Evolutionary conservation across 2,888 invertebrate species (phyloP), one percentile per base, ranked within the genome.

Genomic region (Apodemia mormo): DNA sequence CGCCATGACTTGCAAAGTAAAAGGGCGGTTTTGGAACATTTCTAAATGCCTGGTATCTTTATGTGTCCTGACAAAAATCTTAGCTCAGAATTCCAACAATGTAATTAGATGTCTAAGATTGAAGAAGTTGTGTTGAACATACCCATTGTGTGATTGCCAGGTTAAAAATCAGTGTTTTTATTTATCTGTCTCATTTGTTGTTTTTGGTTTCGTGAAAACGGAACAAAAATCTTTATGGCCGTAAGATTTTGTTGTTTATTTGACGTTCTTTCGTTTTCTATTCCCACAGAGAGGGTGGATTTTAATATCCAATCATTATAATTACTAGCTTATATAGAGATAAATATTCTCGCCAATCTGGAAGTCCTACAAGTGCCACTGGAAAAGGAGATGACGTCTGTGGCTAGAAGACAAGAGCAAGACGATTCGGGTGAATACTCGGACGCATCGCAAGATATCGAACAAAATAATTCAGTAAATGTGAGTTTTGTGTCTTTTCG

Each of bases 351-450:
- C 84, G 77, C 81, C 87, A 92, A 89, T 82, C 92, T 92, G 92
- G 92, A 92, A 87, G 88, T 91, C 75, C 77, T 92, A 81, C 87
- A 87, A 84, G 89, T 86, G 76, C 86, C 85, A 76, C 85, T 85
- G 73, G 87, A 87, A 85, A 90, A 88, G 88, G 86, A 88, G 76
- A 93, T 93, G 92, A 93, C 93, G 90, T 89, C 93, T 84, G 85
- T 92, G 74, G 85, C 83, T 68, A 85, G 88, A 78, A 86, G 88
- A 82, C 81, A 82, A 78, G 88, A 88, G 67, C 90, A 86, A 69
- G 89, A 90, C 75, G 93, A 93, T 80, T 91, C 93, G 71, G 91
- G 90, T 72, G 93, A 93, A 80, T 93, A 88, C 81, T 93, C 93
- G 67, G 93, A 94, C 72, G 88, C 89, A 80, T 93, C 93, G 67